Conservation (phyloP, 2,888 invertebrate species). For the Calliphora vomitoria region DNA sequence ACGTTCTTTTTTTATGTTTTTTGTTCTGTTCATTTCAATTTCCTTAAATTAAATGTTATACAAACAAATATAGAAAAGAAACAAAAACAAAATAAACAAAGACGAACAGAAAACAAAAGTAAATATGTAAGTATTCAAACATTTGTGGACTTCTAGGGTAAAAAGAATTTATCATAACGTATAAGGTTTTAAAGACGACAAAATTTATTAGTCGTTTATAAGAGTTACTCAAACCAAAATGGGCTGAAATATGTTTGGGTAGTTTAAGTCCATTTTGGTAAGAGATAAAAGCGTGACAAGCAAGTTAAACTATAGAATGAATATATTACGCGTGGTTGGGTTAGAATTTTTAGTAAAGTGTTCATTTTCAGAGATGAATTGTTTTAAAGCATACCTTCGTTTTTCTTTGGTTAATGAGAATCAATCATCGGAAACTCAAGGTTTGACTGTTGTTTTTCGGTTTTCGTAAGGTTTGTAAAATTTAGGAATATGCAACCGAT, state of each 20-base stretch:
- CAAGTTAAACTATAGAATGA: background rate
- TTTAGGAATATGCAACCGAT: no score
- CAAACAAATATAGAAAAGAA: slow-evolving; percentile 21
- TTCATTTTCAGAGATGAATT: background rate
- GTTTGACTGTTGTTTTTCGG: no score
- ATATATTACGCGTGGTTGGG: no score
- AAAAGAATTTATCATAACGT: background rate
- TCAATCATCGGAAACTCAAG: no score
- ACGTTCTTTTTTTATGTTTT: no score
- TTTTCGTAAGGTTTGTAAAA: no score
- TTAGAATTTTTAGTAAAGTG: background rate
- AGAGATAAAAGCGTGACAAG: slow-evolving; percentile 19
- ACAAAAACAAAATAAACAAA: slow-evolving; percentile 35
- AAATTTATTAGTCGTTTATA: background rate
- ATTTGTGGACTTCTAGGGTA: slow-evolving; percentile 17
- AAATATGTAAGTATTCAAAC: slow-evolving; percentile 24
- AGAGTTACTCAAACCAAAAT: slow-evolving; percentile 8
- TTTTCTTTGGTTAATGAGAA: no score
- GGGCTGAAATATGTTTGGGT: background rate
- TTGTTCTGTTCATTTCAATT: slow-evolving; percentile 49
- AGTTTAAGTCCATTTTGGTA: background rate
- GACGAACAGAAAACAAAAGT: slow-evolving; percentile 31
- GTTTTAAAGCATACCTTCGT: no score
- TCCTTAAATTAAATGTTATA: slow-evolving; percentile 59
- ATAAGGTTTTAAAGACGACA: slow-evolving; percentile 33